A percentile compares a stretch with the other conserved stretches of the same genome.
These are phyloP conservation scores for Calliopum simillimum DNA, from an alignment of 2,888 invertebrate species.

Conservation along the genomic window DNA sequence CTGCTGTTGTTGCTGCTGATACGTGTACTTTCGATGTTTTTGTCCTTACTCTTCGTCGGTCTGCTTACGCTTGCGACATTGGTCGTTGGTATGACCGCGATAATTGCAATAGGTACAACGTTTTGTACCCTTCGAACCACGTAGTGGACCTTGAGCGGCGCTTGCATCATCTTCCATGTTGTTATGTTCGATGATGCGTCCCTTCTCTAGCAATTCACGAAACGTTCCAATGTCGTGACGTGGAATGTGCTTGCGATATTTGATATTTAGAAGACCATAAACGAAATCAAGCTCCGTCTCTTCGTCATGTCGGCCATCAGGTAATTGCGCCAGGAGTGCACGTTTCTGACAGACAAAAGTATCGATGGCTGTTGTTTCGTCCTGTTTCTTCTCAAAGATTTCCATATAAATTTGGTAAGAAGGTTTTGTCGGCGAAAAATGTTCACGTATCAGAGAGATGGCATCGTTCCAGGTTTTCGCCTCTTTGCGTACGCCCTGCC, in stretches of 20 bases:
- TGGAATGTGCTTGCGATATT: conserved; percentile 60
- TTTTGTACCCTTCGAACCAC: conserved; percentile 49
- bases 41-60: conserved; percentile 14
- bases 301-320: conserved; percentile 61
- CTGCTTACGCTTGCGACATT: conserved; percentile 58
- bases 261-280: conserved; percentile 60
- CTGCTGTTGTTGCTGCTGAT: conserved; percentile 4
- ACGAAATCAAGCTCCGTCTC: conserved; percentile 61
- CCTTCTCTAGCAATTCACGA: conserved; percentile 60
- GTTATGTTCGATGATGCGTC: conserved; percentile 61
- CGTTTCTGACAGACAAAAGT: conserved; percentile 60
- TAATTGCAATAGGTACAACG: conserved; percentile 62
- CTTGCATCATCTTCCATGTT: conserved; percentile 49
- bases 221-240: conserved; percentile 58
- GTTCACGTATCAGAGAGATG: conserved; percentile 57
- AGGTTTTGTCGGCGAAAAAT: conserved; percentile 63
- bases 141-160: conserved; percentile 43
- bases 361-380: conserved; percentile 50
- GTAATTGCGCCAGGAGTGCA: conserved; percentile 60
- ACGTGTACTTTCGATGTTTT: neutral
- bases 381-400: conserved; percentile 57
- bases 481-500: conserved; percentile 62
- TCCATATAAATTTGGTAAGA: conserved; percentile 62
- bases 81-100: conserved; percentile 58
- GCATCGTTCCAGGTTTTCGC: conserved; percentile 58